Percentiles rank a stretch among this genome's conserved stretches.
phyloP scores from a whole-genome alignment of 2,888 invertebrate genomes.

The Spicauda simplicius region DNA sequence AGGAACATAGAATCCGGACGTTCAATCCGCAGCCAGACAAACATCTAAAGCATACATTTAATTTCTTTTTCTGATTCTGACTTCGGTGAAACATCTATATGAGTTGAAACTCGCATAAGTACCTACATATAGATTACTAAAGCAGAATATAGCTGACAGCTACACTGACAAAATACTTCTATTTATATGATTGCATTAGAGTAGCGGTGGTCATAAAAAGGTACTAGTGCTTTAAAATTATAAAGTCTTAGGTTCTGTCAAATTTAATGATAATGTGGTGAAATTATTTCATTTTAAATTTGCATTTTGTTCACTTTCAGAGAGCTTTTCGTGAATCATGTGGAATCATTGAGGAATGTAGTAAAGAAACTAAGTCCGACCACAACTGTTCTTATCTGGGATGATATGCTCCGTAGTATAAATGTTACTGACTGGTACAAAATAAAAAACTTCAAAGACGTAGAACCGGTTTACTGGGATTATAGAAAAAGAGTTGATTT shows the following conservation, averaged over 20 bases:
- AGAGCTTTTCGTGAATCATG: constrained; percentile 86
- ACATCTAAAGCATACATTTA: no score
- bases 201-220: no score
- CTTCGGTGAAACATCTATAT: no score
- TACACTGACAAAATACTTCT: no score
- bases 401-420: constrained; percentile 88
- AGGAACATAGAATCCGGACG: no score
- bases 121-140: no score
- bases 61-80: no score
- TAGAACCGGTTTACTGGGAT: constrained; percentile 90
- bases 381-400: constrained; percentile 90
- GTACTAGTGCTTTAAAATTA: no score
- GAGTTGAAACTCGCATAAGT: no score
- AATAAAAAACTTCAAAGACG: constrained; percentile 69
- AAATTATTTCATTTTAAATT: background rate
- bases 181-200: no score
- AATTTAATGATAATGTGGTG: background rate
- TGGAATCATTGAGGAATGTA: constrained; percentile 78
- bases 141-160: no score
- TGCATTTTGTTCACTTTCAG: constrained; percentile 55
- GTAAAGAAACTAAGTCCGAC: constrained; percentile 76
- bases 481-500: constrained; percentile 71
- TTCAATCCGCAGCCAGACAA: no score
- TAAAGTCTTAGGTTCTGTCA: background rate
- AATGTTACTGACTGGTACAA: constrained; percentile 59